phyloP scores from a whole-genome alignment of 2,797 vertebrate species.

The Eospalax fontanierii region DNA sequence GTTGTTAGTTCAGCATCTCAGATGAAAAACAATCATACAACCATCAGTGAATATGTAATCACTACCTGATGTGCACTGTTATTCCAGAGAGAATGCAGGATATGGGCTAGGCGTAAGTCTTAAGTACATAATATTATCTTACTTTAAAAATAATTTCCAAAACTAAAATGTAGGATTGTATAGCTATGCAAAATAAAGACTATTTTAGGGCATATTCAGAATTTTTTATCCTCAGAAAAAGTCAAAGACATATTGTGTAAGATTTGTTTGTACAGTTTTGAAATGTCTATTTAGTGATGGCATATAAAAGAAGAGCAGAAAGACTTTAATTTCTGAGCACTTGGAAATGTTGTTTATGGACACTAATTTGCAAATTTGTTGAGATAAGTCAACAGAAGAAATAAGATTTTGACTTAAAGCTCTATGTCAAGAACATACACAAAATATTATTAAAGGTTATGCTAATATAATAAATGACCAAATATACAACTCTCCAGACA shows the following conservation, averaged over 20 bases:
- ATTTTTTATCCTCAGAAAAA: background rate
- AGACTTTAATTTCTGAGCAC: background rate
- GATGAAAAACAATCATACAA: background rate
- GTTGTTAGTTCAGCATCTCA: rapidly evolving
- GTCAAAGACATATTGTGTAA: background rate
- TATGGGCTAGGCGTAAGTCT: rapidly evolving
- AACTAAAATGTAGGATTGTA: background rate
- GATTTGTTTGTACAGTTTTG: background rate
- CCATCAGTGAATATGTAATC: no score
- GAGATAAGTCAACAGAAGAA: constrained; percentile 66
- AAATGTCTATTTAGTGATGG: constrained; percentile 15
- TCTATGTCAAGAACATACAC: constrained; percentile 50
- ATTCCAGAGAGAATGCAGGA: background rate
- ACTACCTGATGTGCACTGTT: rapidly evolving
- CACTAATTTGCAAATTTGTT: constrained; percentile 9
- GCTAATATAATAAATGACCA: constrained; percentile 65
- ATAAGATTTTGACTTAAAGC: constrained; percentile 67
- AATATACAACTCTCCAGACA: constrained; percentile 29
- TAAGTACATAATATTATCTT: background rate
- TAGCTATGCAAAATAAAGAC: background rate
- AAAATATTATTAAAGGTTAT: constrained; percentile 61
- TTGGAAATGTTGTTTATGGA: background rate
- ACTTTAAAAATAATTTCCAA: background rate
- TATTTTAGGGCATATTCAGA: background rate
- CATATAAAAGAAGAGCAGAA: background rate